phyloP scores from a whole-genome alignment of 2,888 invertebrate species.

The Pollenia amentaria region DNA sequence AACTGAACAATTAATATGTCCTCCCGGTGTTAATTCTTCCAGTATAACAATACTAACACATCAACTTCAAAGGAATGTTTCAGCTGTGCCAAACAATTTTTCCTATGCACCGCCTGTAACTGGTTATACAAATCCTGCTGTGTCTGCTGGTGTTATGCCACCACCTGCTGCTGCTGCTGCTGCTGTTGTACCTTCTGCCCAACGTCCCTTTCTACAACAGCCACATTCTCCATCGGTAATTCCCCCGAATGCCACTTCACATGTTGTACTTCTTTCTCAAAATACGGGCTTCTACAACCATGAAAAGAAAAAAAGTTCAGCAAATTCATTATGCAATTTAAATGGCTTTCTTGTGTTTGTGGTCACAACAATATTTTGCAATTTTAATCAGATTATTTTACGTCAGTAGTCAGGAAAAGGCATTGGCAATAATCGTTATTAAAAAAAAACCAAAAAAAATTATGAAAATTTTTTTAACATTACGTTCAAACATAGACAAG shows the following conservation, averaged over 20 bases:
- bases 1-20: constrained; percentile 61
- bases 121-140: background rate
- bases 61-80: constrained; percentile 4
- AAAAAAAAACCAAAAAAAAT: background rate
- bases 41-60: background rate
- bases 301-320: constrained; percentile 34
- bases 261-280: constrained; percentile 54
- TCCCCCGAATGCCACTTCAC: constrained; percentile 31
- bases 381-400: background rate
- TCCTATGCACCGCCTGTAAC: background rate
- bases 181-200: constrained; percentile 7
- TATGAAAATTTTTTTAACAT: no score
- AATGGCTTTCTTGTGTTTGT: constrained; percentile 29
- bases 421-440: background rate
- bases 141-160: background rate
- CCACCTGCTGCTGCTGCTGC: constrained; percentile 14
- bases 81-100: constrained; percentile 10
- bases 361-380: constrained; percentile 9
- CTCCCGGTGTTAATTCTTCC: constrained; percentile 37
- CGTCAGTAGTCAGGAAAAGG: background rate
- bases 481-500: no score
- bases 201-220: constrained; percentile 13
- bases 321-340: constrained; percentile 29
- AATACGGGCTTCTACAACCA: constrained; percentile 38
- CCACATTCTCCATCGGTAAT: background rate